Evolutionary conservation across 2,113 vertebrate genomes (phyloP).

Genomic region (Pollachius pollachius): DNA sequence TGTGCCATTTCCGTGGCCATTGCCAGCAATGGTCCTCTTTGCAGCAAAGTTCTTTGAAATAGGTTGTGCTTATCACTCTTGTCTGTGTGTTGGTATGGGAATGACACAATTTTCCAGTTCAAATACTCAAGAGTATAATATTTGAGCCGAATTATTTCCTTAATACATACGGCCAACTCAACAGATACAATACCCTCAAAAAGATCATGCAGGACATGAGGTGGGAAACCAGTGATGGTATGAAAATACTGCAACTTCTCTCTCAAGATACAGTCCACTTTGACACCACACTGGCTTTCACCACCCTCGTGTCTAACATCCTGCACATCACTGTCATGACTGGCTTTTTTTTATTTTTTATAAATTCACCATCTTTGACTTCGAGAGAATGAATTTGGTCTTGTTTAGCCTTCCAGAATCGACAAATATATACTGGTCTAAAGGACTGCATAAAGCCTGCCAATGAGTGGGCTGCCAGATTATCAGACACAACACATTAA

Average conservation of each 20-base stretch:
- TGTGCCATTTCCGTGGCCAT: slow-evolving; percentile 27
- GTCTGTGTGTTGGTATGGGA: neutral
- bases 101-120: neutral
- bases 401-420: neutral
- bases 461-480: neutral
- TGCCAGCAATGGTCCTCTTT: slow-evolving; percentile 10
- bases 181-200: neutral
- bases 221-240: neutral
- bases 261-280: neutral
- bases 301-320: neutral
- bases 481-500: too few relatives aligned
- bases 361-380: neutral
- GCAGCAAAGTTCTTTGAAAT: neutral
- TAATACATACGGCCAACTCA: neutral
- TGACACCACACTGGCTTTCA: neutral
- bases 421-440: neutral
- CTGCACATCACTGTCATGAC: neutral
- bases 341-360: neutral
- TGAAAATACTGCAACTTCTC: neutral
- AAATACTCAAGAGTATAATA: neutral
- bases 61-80: neutral
- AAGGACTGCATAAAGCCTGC: too few relatives aligned
- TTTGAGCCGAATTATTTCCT: neutral
- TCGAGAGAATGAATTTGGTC: neutral
- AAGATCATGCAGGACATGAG: neutral